These are phyloP conservation scores for Anas platyrhynchos DNA, from an alignment of 2,113 vertebrate species.

Conservation along the genomic window DNA sequence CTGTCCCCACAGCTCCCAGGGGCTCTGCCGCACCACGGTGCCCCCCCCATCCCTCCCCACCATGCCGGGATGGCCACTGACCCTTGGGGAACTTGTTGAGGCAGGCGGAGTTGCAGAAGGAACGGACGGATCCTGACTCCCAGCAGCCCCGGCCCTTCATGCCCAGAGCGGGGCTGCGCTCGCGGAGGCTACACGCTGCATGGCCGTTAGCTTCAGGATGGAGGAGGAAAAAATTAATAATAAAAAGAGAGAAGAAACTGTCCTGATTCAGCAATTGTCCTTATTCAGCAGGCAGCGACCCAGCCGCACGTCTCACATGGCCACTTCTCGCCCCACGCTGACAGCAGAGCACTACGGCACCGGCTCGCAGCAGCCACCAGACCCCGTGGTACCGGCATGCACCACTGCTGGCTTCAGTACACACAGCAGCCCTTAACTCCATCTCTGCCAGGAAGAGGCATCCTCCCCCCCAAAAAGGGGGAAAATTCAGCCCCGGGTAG, in stretches of 20 bases:
- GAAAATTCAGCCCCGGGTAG: rapidly evolving
- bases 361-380: conserved; percentile 71
- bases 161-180: conserved; percentile 74
- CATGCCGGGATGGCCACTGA: conserved; percentile 79
- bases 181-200: conserved; percentile 74
- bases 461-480: rapidly evolving
- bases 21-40: no score
- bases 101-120: conserved; percentile 93
- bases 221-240: neutral
- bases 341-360: conserved; percentile 71
- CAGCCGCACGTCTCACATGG: conserved; percentile 30
- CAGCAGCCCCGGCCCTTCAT: conserved; percentile 97
- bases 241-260: neutral
- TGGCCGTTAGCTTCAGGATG: conserved; percentile 19
- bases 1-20: no score
- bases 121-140: conserved; percentile 86
- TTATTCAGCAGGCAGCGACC: neutral
- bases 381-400: conserved; percentile 79
- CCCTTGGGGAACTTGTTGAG: conserved; percentile 91
- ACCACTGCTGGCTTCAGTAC: conserved; percentile 68
- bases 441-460: conserved; percentile 42
- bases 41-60: neutral
- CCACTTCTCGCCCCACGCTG: conserved; percentile 77
- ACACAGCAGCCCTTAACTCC: conserved; percentile 74
- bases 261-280: neutral